phyloP scores from a whole-genome alignment of 2,888 invertebrate genomes.

The Anagyrus pseudococci region DNA sequence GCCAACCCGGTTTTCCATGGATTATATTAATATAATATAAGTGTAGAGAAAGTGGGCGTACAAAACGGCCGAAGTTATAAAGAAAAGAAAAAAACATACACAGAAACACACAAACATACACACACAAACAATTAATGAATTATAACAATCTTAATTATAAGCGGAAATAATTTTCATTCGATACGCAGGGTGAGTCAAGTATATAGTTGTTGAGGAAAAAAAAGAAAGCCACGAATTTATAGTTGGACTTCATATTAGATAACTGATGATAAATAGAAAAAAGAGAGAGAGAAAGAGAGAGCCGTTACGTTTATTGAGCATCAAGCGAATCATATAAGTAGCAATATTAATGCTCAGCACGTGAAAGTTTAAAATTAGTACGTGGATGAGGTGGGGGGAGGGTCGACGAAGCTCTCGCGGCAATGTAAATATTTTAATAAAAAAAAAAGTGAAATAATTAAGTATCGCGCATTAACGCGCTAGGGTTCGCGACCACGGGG shows the following conservation, averaged over 20 bases:
- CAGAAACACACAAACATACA: slow-evolving; percentile 32
- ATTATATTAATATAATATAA: too few relatives aligned
- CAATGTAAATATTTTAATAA: slow-evolving; percentile 37
- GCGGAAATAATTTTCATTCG: slow-evolving; percentile 49
- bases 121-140: slow-evolving; percentile 14
- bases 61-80: slow-evolving; percentile 5
- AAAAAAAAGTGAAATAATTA: slow-evolving; percentile 11
- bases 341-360: slow-evolving; percentile 22
- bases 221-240: slow-evolving; percentile 50
- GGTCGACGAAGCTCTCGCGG: slow-evolving; percentile 12
- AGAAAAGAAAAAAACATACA: slow-evolving; percentile 17
- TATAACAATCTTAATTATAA: slow-evolving; percentile 45
- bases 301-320: slow-evolving; percentile 25
- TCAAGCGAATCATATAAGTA: background rate
- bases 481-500: too few relatives aligned
- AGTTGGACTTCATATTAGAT: slow-evolving; percentile 59
- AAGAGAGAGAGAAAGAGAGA: slow-evolving; percentile 21
- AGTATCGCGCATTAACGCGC: slow-evolving; percentile 1
- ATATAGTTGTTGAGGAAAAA: slow-evolving; percentile 52
- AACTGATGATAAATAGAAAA: slow-evolving; percentile 25
- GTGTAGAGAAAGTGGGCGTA: slow-evolving; percentile 8
- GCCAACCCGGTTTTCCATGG: too few relatives aligned
- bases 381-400: too few relatives aligned
- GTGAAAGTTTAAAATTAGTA: slow-evolving; percentile 21
- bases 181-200: slow-evolving; percentile 52